These are phyloP conservation scores for Dasyornis broadbenti DNA, from an alignment of 2,113 vertebrate genomes.

Conservation along the genomic window DNA sequence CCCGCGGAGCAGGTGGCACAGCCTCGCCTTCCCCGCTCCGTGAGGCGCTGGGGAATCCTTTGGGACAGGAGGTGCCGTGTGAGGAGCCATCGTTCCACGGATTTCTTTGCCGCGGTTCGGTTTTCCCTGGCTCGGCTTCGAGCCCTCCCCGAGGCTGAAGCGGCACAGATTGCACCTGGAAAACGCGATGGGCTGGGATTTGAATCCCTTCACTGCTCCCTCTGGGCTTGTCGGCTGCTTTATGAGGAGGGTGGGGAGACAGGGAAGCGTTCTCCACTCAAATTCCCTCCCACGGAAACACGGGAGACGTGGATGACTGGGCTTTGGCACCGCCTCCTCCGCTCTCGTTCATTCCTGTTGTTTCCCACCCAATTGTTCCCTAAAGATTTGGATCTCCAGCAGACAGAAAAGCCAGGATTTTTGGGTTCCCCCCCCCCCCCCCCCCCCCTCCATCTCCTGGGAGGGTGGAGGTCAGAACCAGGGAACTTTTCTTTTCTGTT, in stretches of 20 bases:
- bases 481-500: background rate
- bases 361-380: background rate
- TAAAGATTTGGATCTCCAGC: background rate
- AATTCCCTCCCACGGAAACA: background rate
- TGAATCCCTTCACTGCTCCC: constrained; percentile 37
- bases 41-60: background rate
- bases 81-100: background rate
- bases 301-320: background rate
- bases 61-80: background rate
- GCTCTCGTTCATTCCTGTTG: background rate
- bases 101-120: background rate
- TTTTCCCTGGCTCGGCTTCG: background rate
- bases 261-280: background rate
- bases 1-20: background rate
- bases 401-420: background rate
- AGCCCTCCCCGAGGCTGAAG: background rate
- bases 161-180: background rate
- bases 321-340: background rate
- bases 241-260: constrained; percentile 21
- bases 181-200: constrained; percentile 12
- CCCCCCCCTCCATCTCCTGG: background rate
- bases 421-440: too few species aligned
- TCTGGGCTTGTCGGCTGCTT: constrained; percentile 30
- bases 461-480: background rate
- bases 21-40: background rate